phyloP scores from a whole-genome alignment of 2,113 vertebrate species.

The Platysternon megacephalum region DNA sequence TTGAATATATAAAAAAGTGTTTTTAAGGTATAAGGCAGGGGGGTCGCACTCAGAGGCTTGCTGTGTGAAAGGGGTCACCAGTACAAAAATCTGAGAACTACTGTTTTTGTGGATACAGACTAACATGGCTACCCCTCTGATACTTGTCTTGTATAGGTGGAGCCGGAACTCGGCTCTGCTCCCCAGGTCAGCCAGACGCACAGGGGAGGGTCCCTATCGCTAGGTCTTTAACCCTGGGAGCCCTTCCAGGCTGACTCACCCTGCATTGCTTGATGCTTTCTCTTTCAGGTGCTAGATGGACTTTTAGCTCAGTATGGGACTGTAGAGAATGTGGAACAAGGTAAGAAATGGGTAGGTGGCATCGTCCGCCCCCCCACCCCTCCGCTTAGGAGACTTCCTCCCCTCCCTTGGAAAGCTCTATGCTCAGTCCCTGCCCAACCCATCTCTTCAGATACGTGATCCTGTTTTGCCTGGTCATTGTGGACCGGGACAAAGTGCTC shows the following conservation, averaged over 20 bases:
- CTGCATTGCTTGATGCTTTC: background rate
- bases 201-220: background rate
- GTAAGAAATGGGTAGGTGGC: conserved; percentile 68
- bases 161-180: background rate
- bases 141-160: too few species aligned
- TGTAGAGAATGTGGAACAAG: conserved; percentile 95
- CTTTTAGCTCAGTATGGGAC: conserved; percentile 92
- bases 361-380: background rate
- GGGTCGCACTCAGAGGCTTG: too few species aligned
- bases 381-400: rapidly evolving
- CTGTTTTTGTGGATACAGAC: too few species aligned
- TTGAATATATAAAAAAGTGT: too few species aligned
- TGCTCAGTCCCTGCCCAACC: rapidly evolving
- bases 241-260: background rate
- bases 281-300: conserved; percentile 88
- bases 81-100: too few species aligned
- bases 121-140: too few species aligned
- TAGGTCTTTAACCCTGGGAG: background rate
- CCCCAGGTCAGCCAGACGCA: background rate
- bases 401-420: background rate
- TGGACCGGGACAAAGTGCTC: background rate
- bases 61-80: too few species aligned
- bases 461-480: background rate
- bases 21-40: too few species aligned
- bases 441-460: background rate